phyloP scores from a whole-genome alignment of 2,888 invertebrate genomes.

The Campopleginae sp. region DNA sequence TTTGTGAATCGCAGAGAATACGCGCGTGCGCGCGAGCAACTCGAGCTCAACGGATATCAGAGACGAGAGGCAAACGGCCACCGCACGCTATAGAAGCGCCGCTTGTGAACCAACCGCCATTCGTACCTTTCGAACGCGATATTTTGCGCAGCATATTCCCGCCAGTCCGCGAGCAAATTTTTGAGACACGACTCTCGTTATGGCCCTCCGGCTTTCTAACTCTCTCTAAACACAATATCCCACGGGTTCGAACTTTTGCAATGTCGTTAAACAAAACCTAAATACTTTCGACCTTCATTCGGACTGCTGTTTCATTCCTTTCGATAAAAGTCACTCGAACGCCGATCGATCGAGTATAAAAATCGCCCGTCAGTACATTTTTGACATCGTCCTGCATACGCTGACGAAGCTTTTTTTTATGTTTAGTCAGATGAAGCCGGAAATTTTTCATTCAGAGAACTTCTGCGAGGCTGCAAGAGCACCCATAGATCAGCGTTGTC shows the following conservation, averaged over 20 bases:
- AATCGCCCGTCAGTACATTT: too few species aligned
- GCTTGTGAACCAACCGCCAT: constrained; percentile 9
- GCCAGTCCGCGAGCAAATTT: constrained; percentile 53
- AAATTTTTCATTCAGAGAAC: too few species aligned
- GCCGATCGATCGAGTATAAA: too few species aligned
- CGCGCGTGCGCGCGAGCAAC: constrained; percentile 30
- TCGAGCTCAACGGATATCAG: constrained; percentile 28
- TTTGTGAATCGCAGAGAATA: constrained; percentile 57
- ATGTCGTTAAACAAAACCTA: constrained; percentile 1
- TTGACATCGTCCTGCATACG: too few species aligned
- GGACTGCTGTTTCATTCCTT: neutral
- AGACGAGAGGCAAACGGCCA: constrained; percentile 32
- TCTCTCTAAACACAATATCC: neutral
- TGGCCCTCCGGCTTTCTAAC: neutral
- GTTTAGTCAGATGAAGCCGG: too few species aligned
- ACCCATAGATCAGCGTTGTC: too few species aligned
- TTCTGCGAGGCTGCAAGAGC: too few species aligned
- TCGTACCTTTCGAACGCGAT: constrained; percentile 22
- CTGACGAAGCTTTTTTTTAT: too few species aligned
- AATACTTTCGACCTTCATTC: neutral
- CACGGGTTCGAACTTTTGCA: constrained; percentile 16
- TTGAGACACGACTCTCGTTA: constrained; percentile 31
- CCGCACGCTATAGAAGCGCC: constrained; percentile 32
- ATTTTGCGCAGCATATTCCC: constrained; percentile 37
- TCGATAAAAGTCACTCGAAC: neutral